These are phyloP conservation scores for Chrysopa pallens DNA, from an alignment of 1,140 invertebrate genomes.

Conservation along the genomic window DNA sequence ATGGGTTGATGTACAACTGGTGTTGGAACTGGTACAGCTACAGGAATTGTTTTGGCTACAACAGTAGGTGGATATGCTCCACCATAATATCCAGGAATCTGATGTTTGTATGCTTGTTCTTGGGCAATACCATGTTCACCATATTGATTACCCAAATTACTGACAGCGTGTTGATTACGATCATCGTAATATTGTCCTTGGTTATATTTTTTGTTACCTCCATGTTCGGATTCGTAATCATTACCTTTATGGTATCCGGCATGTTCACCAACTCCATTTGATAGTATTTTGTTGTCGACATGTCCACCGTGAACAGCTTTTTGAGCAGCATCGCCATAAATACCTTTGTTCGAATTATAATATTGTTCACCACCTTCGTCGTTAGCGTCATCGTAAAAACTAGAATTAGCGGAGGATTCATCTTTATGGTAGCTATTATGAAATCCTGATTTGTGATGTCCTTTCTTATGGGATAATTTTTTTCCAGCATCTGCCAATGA, in stretches of 20 bases:
- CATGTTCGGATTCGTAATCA: slow-evolving; percentile 24
- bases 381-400: slow-evolving; percentile 39
- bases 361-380: slow-evolving; percentile 33
- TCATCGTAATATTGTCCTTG: slow-evolving; percentile 31
- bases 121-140: slow-evolving; percentile 21
- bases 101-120: slow-evolving; percentile 18
- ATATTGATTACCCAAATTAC: slow-evolving; percentile 25
- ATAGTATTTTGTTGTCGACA: slow-evolving; percentile 16
- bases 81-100: slow-evolving; percentile 1
- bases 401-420: slow-evolving; percentile 41
- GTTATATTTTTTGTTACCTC: slow-evolving; percentile 27
- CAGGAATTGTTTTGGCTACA: neutral
- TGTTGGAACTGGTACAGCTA: neutral
- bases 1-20: slow-evolving; percentile 1
- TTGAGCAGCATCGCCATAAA: slow-evolving; percentile 25
- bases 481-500: slow-evolving; percentile 18
- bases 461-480: slow-evolving; percentile 36
- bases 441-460: slow-evolving; percentile 41
- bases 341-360: slow-evolving; percentile 27
- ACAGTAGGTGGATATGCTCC: neutral
- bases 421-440: slow-evolving; percentile 45
- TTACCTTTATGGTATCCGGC: slow-evolving; percentile 28
- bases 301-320: slow-evolving; percentile 27
- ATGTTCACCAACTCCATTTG: slow-evolving; percentile 19
- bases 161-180: slow-evolving; percentile 21